Evolutionary conservation across 2,113 vertebrate genomes (phyloP), one percentile per base, ranked within the genome.

Genomic region (Morone saxatilis): DNA sequence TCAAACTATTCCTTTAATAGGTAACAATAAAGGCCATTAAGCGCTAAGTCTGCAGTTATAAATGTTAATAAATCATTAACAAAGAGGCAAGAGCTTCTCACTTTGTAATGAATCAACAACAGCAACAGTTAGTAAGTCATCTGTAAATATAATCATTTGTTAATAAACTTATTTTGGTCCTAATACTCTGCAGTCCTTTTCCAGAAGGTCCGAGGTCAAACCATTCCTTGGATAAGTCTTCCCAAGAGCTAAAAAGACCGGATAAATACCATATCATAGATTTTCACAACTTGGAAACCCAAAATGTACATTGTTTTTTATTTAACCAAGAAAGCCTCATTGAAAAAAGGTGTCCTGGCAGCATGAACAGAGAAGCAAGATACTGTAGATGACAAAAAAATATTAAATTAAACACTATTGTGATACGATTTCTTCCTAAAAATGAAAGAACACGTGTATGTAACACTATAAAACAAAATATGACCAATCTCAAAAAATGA

Each of bases 221-320:
- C 12, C 0, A 54, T 36, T 57, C 1, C 19, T 22, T 38, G 11
- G 25, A n/a, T 10, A 12, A 51, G 54, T 47, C 56, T 74, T 47
- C n/a, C 54, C 31, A 38, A 51, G 14, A 76, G 20, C 13, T 63
- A 5, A 48, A 38, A n/a, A n/a, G n/a, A 47, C 3, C 5, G 19
- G 50, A 40, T 38, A 41, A 71, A 38, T 48, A 20, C 5, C 25
- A 51, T 1, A 11, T 19, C 1, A 41, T 38, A 41, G 12, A 13
- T 16, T 56, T 56, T 56, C 48, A 56, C 51, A 54, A 71, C 51
- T 56, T 71, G 51, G 25, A n/a, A 53, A n/a, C 31, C 47, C 20
- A 3, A 48, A 48, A 67, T 66, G n/a, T 11, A 40, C 20, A 10
- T 25, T 3, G 4, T n/a, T 54, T 54, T 41, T 74, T n/a, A 17